phyloP scores from a whole-genome alignment of 92 coral and sea anemone genomes.

The Micromussa lordhowensis region DNA sequence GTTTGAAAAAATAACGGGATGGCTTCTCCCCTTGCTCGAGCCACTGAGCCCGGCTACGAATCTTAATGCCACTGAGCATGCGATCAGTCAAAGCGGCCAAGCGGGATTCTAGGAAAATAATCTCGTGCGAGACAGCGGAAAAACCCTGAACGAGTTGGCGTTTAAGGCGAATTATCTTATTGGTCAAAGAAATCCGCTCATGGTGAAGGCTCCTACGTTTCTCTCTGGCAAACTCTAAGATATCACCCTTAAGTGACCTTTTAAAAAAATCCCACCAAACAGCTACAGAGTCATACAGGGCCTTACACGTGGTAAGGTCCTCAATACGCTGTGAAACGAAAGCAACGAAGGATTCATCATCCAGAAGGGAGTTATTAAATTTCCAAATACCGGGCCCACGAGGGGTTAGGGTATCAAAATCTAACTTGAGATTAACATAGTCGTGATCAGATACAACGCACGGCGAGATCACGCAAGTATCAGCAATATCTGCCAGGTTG shows the following conservation, averaged over 20 bases:
- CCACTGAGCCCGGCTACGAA: slow-evolving; percentile 16
- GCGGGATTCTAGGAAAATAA: background rate
- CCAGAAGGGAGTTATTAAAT: background rate
- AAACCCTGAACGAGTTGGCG: background rate
- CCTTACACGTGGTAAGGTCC: background rate
- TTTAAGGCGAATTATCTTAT: background rate
- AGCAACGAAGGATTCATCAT: background rate
- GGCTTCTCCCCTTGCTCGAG: slow-evolving; percentile 44
- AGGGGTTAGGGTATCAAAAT: background rate
- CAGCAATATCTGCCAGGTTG: background rate
- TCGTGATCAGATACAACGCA: slow-evolving; percentile 52
- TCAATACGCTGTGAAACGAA: too few species aligned
- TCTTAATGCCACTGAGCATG: background rate
- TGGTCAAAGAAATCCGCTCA: background rate
- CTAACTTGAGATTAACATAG: background rate
- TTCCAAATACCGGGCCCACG: slow-evolving; percentile 47
- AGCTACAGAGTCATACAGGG: background rate
- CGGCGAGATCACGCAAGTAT: background rate
- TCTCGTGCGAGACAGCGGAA: background rate
- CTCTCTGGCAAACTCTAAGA: background rate
- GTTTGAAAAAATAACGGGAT: slow-evolving; percentile 5
- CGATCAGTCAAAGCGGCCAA: background rate
- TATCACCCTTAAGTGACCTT: background rate
- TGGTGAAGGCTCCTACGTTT: background rate
- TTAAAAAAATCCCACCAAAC: slow-evolving; percentile 59